A percentile compares a stretch with the other conserved stretches of the same genome.
Conservation (phyloP, 2,113 vertebrate genomes). For the Eulemur rufifrons region DNA sequence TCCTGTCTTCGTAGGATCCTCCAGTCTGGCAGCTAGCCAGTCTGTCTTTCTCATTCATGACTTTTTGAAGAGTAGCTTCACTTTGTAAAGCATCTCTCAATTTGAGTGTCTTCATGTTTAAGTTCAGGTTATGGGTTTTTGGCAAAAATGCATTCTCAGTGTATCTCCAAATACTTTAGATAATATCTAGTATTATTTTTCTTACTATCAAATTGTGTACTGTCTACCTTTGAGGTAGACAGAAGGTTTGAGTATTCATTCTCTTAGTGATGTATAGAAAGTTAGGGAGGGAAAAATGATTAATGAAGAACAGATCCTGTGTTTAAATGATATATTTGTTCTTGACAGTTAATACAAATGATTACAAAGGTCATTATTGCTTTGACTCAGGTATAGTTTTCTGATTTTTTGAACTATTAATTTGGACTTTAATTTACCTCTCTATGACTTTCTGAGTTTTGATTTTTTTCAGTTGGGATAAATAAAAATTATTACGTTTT, state of each 20-base stretch:
- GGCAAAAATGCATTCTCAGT: not conserved
- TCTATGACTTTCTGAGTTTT: conserved; percentile 20
- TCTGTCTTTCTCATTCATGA: not conserved
- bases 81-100: not conserved
- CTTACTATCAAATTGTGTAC: conserved; percentile 1
- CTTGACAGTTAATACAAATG: not conserved
- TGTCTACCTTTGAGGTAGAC: not conserved
- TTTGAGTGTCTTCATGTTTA: not conserved
- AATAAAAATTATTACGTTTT: conserved; percentile 37
- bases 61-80: not conserved
- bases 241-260: not conserved
- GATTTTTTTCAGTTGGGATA: not conserved
- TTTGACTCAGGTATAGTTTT: not conserved
- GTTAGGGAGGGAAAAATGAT: not conserved
- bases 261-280: not conserved
- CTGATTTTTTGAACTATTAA: not conserved
- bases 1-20: not conserved
- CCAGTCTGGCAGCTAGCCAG: not conserved
- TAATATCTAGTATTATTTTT: not conserved
- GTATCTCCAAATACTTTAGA: not conserved
- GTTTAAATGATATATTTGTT: not conserved
- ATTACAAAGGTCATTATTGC: not conserved
- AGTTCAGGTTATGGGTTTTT: not conserved
- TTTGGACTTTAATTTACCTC: not conserved
- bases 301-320: not conserved